phyloP scores from a whole-genome alignment of 1,140 invertebrate genomes.

The Hyles vespertilio region DNA sequence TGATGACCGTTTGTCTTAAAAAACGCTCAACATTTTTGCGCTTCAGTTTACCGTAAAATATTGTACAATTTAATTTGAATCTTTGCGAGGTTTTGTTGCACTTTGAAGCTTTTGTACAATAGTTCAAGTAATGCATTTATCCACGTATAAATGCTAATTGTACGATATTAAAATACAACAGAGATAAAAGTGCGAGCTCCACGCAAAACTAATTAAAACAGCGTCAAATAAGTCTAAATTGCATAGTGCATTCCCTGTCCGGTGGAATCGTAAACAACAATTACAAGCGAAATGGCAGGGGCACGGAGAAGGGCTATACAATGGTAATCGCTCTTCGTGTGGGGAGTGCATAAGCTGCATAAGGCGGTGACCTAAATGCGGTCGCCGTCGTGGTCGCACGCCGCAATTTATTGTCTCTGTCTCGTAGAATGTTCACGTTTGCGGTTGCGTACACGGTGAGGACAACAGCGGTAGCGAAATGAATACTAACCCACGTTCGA shows the following conservation, averaged over 20 bases:
- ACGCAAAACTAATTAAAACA: background rate
- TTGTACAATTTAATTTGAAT: no score
- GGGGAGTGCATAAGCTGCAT: constrained; percentile 16
- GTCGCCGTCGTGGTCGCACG: constrained; percentile 39
- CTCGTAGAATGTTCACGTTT: constrained; percentile 28
- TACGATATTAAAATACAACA: no score
- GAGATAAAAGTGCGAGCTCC: no score
- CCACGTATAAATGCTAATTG: no score
- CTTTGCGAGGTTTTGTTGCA: no score
- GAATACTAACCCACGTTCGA: constrained; percentile 23
- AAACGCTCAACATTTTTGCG: no score
- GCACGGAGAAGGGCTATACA: constrained; percentile 7
- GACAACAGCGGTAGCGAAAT: constrained; percentile 18
- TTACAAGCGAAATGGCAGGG: constrained; percentile 20
- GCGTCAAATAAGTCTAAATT: constrained; percentile 6
- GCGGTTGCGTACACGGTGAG: constrained; percentile 28
- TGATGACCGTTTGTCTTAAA: no score
- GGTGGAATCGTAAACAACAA: constrained; percentile 12
- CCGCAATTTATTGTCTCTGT: constrained; percentile 54
- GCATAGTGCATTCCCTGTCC: background rate
- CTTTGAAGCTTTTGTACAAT: no score
- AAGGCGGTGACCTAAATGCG: constrained; percentile 52
- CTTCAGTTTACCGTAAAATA: no score
- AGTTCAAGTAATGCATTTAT: no score
- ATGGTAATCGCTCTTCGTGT: constrained; percentile 8